These are phyloP conservation scores for Dynastes grantii DNA, from an alignment of 2,888 invertebrate genomes.

Conservation along the genomic window DNA sequence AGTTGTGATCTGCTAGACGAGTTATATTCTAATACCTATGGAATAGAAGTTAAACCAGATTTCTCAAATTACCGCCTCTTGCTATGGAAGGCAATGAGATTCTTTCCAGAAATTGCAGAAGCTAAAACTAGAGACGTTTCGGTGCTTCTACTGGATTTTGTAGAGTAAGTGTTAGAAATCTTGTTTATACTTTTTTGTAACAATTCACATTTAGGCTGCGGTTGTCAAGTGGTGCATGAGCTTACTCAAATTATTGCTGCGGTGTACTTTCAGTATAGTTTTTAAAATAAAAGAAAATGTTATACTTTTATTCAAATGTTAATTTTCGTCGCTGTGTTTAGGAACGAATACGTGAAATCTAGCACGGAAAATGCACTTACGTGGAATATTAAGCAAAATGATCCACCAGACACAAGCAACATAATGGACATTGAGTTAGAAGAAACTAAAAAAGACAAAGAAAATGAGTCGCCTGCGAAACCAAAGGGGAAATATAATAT, in stretches of 20 bases:
- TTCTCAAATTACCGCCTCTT: conserved; percentile 83
- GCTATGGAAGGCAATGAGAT: conserved; percentile 85
- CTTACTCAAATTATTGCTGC: no score
- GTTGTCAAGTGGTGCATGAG: no score
- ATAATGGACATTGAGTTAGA: conserved; percentile 66
- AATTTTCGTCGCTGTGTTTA: conserved; percentile 54
- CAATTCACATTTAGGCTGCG: background rate
- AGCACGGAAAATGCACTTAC: conserved; percentile 74
- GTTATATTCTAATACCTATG: conserved; percentile 62
- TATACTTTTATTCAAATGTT: no score
- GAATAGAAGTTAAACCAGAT: conserved; percentile 77
- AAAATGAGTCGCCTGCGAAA: conserved; percentile 54
- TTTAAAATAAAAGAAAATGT: no score
- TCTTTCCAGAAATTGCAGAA: conserved; percentile 84
- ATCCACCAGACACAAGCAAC: conserved; percentile 63
- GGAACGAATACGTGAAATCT: conserved; percentile 76
- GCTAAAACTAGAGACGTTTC: conserved; percentile 86
- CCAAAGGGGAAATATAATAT: conserved; percentile 60
- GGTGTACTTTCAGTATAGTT: no score
- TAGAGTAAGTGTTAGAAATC: conserved; percentile 72
- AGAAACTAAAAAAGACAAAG: conserved; percentile 61
- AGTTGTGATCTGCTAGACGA: conserved; percentile 59
- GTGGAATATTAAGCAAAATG: conserved; percentile 73
- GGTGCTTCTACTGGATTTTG: conserved; percentile 85
- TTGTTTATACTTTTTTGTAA: background rate